Conservation (phyloP, 1,140 invertebrate species). For the Limonius californicus region DNA sequence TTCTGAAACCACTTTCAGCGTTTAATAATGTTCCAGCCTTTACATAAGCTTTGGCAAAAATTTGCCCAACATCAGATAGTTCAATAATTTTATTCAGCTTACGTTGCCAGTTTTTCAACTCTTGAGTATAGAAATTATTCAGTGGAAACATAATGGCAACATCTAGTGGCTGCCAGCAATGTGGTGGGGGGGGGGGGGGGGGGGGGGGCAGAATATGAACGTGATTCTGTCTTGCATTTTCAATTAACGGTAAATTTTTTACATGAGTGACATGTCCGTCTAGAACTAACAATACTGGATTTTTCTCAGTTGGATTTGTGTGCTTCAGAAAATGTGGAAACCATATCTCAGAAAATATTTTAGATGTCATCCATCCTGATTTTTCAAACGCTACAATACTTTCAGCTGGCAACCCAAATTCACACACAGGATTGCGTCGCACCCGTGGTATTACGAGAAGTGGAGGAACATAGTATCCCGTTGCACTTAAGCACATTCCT, state of each 20-base stretch:
- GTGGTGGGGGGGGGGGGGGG: conserved; percentile 1
- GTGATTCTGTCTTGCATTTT: conserved; percentile 2
- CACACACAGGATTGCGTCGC: not conserved
- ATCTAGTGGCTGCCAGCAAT: conserved; percentile 40
- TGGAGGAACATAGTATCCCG: conserved; percentile 18
- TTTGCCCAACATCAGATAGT: too few relatives aligned
- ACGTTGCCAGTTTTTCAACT: not conserved
- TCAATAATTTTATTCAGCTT: too few relatives aligned
- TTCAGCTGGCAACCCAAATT: not conserved
- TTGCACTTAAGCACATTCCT: conserved; percentile 20
- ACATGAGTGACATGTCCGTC: conserved; percentile 25
- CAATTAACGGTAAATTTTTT: conserved; percentile 11
- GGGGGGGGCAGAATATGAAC: conserved; percentile 11
- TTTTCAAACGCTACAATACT: conserved; percentile 13
- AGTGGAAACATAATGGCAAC: conserved; percentile 43
- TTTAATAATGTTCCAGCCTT: not conserved
- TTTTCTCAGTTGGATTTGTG: conserved; percentile 19
- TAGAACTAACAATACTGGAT: conserved; percentile 25
- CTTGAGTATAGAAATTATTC: conserved; percentile 33
- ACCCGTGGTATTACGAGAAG: conserved; percentile 26
- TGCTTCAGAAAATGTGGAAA: conserved; percentile 25
- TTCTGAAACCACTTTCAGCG: not conserved
- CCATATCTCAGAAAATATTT: conserved; percentile 27
- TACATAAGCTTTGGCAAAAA: conserved; percentile 21
- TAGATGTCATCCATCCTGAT: conserved; percentile 25